Percentiles rank a stretch among this genome's conserved stretches.
Evolutionary conservation across 1,140 invertebrate genomes (phyloP).

Genomic region (Hermetia illucens): DNA sequence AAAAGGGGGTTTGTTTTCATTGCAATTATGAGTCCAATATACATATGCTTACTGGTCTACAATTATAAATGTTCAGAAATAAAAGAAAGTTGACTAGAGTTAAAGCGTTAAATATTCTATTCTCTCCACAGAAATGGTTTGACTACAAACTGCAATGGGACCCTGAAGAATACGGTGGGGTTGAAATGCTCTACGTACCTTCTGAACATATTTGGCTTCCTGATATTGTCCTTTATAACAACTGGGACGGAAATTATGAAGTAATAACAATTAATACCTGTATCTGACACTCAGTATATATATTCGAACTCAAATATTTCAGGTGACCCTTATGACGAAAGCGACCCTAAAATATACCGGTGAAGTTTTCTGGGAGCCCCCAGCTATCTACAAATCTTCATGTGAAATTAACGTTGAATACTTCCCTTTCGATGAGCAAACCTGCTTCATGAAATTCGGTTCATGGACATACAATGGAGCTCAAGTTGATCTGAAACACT

Average conservation of each 20-base stretch:
- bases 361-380: slow-evolving; percentile 92
- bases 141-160: slow-evolving; percentile 90
- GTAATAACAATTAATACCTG: slow-evolving; percentile 15
- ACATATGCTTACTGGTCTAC: background rate
- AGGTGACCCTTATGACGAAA: slow-evolving; percentile 92
- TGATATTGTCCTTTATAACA: slow-evolving; percentile 80
- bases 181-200: slow-evolving; percentile 83
- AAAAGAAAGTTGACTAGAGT: background rate
- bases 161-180: slow-evolving; percentile 82
- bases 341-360: slow-evolving; percentile 81
- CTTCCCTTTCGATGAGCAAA: slow-evolving; percentile 90
- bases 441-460: slow-evolving; percentile 90
- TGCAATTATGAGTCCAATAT: background rate
- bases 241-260: slow-evolving; percentile 94
- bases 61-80: background rate
- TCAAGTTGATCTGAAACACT: slow-evolving; percentile 78
- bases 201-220: slow-evolving; percentile 88
- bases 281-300: background rate
- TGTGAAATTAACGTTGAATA: slow-evolving; percentile 94
- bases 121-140: slow-evolving; percentile 68
- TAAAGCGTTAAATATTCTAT: slow-evolving; percentile 9
- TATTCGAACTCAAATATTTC: slow-evolving; percentile 7
- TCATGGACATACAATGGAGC: slow-evolving; percentile 89
- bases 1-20: no score
- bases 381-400: slow-evolving; percentile 96